Base-by-base conservation (phyloP, 64 coral and sea anemone genomes). In the Stylophora pistillata region DNA sequence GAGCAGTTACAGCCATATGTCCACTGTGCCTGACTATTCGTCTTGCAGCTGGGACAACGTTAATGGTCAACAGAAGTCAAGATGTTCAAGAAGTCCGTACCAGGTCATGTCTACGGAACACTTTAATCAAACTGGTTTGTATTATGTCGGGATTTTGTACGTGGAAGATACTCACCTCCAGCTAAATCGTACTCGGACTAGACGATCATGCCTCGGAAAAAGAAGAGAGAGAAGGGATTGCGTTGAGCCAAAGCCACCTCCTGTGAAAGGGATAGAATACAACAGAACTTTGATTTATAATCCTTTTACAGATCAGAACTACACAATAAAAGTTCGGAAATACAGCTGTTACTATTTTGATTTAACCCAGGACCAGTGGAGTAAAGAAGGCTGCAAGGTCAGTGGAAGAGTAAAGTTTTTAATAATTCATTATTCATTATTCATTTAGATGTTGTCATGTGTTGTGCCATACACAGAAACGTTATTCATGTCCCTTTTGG, bases 11-110 rank as follows among this genome's bases (percentile, higher is more conserved):
- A 66, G 63, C 31, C n/a, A 52, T 58, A 57, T 21, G 7, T 56
- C 71, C 34, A 31, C 61, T 37, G 53, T 83, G 18, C 89, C 89
- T 21, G 78, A 91, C 21, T 85, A 74, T 21, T 91, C 89, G 25
- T 91, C 69, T 12, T 91, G 89, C 75, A 30, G 14, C 13, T 79
- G 21, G 55, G 26, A n/a, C 28, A 27, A 13, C 1, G 28, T 32
- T 15, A 16, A 26, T 59, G 27, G 28, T 58, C 14, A 32, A 16
- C 59, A 31, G 10, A 15, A 30, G 21, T 55, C 55, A 7, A 79
- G 32, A 27, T 79, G 77, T 27, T 30, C 55, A 20, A 56, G 77
- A 56, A 79, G 77, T 79, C 77, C 77, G 16, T 79, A 59, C 27
- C 55, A 79, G 28, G 59, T 79, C 59, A 79, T 79, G 55, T 30